Percentiles rank a stretch among this genome's conserved stretches.
Conservation (phyloP, 2,797 vertebrate species). For the Pantherophis alleghaniensis region DNA sequence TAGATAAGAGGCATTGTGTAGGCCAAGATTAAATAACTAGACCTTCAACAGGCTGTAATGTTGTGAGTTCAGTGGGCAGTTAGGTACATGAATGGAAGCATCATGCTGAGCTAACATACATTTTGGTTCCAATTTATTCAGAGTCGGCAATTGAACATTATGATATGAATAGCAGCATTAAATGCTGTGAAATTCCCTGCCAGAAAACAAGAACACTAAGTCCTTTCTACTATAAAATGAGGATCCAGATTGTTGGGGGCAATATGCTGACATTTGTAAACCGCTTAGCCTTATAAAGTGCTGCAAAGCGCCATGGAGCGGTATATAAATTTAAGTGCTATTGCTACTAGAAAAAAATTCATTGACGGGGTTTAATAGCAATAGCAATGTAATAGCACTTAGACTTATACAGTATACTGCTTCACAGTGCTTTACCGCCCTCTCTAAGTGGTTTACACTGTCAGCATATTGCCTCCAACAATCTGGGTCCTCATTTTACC, state of each 20-base stretch:
- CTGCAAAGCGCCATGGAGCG: too few species aligned
- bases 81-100: slow-evolving; percentile 69
- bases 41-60: slow-evolving; percentile 64
- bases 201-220: slow-evolving; percentile 65
- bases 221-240: slow-evolving; percentile 22
- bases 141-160: slow-evolving; percentile 70
- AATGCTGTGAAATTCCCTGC: slow-evolving; percentile 67
- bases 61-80: slow-evolving; percentile 69
- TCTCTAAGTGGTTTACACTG: too few species aligned
- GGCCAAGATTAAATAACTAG: slow-evolving; percentile 65
- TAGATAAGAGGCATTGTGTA: slow-evolving; percentile 49
- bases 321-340: too few species aligned
- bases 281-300: too few species aligned
- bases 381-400: too few species aligned
- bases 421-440: too few species aligned
- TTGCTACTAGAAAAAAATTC: slow-evolving; percentile 60
- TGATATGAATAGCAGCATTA: slow-evolving; percentile 72
- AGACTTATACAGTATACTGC: too few species aligned
- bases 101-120: slow-evolving; percentile 71
- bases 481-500: too few species aligned
- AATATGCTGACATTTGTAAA: too few species aligned
- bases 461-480: too few species aligned
- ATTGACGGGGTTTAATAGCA: slow-evolving; percentile 64
- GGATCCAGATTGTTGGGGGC: too few species aligned
- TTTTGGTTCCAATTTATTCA: slow-evolving; percentile 68